A percentile compares a stretch with the other conserved stretches of the same genome.
Evolutionary conservation across 2,113 vertebrate species (phyloP).

Genomic region (Origma solitaria): DNA sequence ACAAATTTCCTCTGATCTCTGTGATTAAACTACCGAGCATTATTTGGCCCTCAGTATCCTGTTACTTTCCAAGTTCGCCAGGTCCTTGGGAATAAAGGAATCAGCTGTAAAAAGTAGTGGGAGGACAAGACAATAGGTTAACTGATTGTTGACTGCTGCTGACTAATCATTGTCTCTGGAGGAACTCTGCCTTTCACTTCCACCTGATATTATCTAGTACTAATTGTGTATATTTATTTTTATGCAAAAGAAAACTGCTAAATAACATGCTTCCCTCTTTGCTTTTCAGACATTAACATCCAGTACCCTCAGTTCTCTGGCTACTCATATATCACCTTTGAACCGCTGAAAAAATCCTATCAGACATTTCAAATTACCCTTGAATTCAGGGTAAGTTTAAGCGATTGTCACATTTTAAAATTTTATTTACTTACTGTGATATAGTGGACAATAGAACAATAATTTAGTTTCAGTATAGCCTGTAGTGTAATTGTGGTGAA

Average conservation of each 20-base stretch:
- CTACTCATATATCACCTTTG: constrained; percentile 93
- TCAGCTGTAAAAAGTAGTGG: not conserved
- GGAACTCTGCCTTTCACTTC: not conserved
- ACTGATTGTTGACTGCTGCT: not conserved
- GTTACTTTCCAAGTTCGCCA: not conserved
- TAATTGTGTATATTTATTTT: not conserved
- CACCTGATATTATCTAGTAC: not conserved
- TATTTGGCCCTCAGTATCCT: not conserved
- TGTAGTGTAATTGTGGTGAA: not conserved
- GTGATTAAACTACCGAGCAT: not conserved
- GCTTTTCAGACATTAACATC: constrained; percentile 79
- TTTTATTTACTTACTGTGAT: not conserved
- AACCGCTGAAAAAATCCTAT: constrained; percentile 93
- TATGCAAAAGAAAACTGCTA: not conserved
- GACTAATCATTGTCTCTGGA: not conserved
- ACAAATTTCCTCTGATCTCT: not conserved
- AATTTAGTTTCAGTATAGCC: not conserved
- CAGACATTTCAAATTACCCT: constrained; percentile 90
- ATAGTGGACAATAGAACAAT: not conserved
- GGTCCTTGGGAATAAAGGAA: not conserved
- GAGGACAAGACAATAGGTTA: not conserved
- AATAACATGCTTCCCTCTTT: not conserved
- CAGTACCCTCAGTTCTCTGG: constrained; percentile 92
- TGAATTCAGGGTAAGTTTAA: constrained; percentile 87
- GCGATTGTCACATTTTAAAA: not conserved